Base-by-base conservation (phyloP, 2,797 vertebrate species). In the Falco cherrug region DNA sequence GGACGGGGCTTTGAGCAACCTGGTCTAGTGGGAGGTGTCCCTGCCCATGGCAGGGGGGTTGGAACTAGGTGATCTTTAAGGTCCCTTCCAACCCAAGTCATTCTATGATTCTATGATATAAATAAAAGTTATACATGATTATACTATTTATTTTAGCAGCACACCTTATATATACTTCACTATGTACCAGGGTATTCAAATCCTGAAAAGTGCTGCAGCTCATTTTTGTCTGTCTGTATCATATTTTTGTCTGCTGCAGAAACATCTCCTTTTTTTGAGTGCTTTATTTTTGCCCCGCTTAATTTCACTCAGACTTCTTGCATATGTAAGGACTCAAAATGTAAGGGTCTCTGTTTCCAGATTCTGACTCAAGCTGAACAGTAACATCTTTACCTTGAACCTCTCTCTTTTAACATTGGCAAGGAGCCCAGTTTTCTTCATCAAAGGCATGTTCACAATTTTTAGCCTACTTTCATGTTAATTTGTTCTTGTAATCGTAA, bases 381-480 rank as follows among this genome's bases (percentile, higher is more conserved):
- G 74, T 54, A 84, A 29, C 11, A 31, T 61, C 63, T 77, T 82
- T 96, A 92, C 60, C 90, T 96, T 68, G 70, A 94, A 74, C 29
- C 60, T 74, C 22, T 82, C 37, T 90, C 78, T 89, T 93, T 75
- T 87, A 70, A 70, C 92, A 83, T 63, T 94, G 93, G 84, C 84
- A 68, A 11, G 35, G 7, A 89, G 81, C 95, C 95, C 93, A 78
- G 13, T 85, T 92, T 96, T 83, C 87, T 75, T 87, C 56, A 87
- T 95, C 57, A 90, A 93, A 97, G 79, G 37, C 41, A 31, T 71
- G 51, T 92, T 95, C 51, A 5, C 61, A 78, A 41, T 89, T 92
- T 96, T 97, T 94, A 91, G 87, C 84, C 93, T 95, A 83, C 75
- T 94, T 97, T 92, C 50, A 74, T 83, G 90, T 60, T 78, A 87